Conservation (phyloP, 2,113 vertebrate species). For the Heterotis niloticus region DNA sequence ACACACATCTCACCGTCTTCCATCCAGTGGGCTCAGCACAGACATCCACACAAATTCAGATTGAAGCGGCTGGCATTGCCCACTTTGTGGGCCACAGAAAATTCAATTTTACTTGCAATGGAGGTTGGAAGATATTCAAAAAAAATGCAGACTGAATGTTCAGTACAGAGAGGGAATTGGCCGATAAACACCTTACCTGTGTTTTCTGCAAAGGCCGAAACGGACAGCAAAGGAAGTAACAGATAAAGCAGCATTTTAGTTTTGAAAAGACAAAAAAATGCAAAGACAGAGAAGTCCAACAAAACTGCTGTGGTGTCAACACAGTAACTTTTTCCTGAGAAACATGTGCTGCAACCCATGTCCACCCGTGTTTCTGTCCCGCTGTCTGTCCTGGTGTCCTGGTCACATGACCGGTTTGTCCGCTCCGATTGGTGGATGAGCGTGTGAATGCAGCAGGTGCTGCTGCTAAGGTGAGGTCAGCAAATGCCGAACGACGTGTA, state of each 20-base stretch:
- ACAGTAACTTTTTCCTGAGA: not conserved
- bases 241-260: conserved; percentile 43
- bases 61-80: not conserved
- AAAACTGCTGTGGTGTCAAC: not conserved
- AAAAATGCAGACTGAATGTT: no score
- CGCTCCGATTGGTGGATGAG: conserved; percentile 50
- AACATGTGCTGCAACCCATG: not conserved
- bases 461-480: conserved; percentile 43
- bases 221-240: conserved; percentile 42
- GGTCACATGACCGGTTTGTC: conserved; percentile 18
- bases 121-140: not conserved
- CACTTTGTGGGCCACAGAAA: not conserved
- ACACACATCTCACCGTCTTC: not conserved
- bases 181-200: conserved; percentile 47
- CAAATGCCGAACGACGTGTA: conserved; percentile 53
- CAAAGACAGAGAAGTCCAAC: conserved; percentile 12
- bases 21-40: not conserved
- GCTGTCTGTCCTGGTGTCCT: not conserved
- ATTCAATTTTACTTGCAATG: not conserved
- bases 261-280: conserved; percentile 1
- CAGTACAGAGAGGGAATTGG: not conserved
- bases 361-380: conserved; percentile 27
- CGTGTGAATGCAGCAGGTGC: conserved; percentile 66
- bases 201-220: conserved; percentile 40
- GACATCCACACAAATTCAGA: not conserved